These are phyloP conservation scores for Drosophila prolongata DNA, from an alignment of 2,888 invertebrate genomes.

Conservation along the genomic window DNA sequence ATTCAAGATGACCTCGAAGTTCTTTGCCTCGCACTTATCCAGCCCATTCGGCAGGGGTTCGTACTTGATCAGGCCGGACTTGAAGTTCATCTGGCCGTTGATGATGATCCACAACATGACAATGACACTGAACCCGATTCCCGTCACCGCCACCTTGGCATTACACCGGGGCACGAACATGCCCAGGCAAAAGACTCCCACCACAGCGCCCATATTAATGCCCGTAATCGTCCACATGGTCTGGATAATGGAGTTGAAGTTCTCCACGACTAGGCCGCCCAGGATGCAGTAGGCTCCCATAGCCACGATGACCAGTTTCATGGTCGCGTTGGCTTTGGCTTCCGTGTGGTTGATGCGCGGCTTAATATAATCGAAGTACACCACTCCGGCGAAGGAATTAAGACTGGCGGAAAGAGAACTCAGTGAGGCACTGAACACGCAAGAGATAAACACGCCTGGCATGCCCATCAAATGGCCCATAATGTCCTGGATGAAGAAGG, in stretches of 20 bases:
- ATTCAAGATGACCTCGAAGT: conserved; percentile 54
- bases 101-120: conserved; percentile 80
- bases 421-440: conserved; percentile 87
- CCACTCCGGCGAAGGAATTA: conserved; percentile 86
- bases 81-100: conserved; percentile 75
- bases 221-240: conserved; percentile 85
- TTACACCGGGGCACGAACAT: conserved; percentile 88
- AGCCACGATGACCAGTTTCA: conserved; percentile 84
- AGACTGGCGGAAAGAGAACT: conserved; percentile 86
- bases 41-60: conserved; percentile 71
- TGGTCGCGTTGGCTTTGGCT: conserved; percentile 85
- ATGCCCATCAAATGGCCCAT: conserved; percentile 85
- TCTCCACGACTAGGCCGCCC: conserved; percentile 84
- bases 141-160: conserved; percentile 82
- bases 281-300: conserved; percentile 87
- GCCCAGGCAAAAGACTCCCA: conserved; percentile 88
- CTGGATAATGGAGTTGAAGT: conserved; percentile 86
- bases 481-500: conserved; percentile 86
- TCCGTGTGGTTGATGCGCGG: conserved; percentile 83
- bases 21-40: conserved; percentile 74
- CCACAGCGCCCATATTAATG: conserved; percentile 87
- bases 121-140: conserved; percentile 77
- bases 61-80: conserved; percentile 74
- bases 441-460: conserved; percentile 87
- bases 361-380: conserved; percentile 86